These are phyloP conservation scores for Lepilemur septentrionalis DNA, from an alignment of 2,797 vertebrate genomes.

Conservation along the genomic window DNA sequence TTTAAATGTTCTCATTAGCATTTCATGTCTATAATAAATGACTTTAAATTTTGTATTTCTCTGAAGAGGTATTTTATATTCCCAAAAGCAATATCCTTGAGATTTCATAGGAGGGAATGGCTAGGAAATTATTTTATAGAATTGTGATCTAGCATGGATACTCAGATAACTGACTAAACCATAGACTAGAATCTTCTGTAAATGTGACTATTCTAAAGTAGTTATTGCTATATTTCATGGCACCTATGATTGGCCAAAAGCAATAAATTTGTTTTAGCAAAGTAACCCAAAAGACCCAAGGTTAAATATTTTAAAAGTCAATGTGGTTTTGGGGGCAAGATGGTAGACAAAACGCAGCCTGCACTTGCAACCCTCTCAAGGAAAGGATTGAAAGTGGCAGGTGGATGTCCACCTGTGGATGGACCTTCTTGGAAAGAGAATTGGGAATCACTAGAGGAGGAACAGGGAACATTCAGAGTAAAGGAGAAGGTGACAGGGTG, in stretches of 20 bases:
- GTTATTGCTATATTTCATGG: neutral
- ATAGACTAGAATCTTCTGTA: neutral
- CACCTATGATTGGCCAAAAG: constrained; percentile 38
- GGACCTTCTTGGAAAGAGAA: neutral
- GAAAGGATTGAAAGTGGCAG: neutral
- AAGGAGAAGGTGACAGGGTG: neutral
- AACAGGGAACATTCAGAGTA: neutral
- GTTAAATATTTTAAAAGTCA: constrained; percentile 3
- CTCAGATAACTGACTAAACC: neutral
- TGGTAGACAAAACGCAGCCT: neutral
- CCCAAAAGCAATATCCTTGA: neutral
- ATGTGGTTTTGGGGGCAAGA: neutral
- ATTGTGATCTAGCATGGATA: neutral
- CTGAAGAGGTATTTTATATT: constrained; percentile 34
- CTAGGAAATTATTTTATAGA: neutral
- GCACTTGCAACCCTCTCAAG: neutral
- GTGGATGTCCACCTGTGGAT: neutral
- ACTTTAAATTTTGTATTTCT: constrained; percentile 37
- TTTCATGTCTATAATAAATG: constrained; percentile 37
- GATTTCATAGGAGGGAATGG: neutral
- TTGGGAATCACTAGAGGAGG: neutral
- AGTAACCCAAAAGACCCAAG: constrained; percentile 36
- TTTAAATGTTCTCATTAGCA: constrained; percentile 52
- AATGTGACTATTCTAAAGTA: neutral
- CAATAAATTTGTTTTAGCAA: constrained; percentile 1